Percentiles rank a stretch among this genome's conserved stretches.
Conservation (phyloP, 2,113 vertebrate genomes). For the Barbus barbus region DNA sequence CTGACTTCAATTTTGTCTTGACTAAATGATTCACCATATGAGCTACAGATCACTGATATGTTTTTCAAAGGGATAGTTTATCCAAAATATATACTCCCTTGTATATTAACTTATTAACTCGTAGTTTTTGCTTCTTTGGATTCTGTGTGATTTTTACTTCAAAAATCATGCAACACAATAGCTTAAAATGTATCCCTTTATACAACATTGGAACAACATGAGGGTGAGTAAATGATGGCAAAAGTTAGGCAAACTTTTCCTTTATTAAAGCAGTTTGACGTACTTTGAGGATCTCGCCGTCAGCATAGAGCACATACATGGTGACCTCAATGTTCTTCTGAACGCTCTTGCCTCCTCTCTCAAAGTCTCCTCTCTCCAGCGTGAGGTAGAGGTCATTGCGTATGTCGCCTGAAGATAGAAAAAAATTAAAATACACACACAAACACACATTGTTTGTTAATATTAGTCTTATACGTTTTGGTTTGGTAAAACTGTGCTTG, state of each 20-base stretch:
- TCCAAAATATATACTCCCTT: not conserved
- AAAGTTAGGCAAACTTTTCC: not conserved
- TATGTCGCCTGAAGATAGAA: slow-evolving; percentile 82
- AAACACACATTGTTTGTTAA: not conserved
- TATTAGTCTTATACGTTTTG: not conserved
- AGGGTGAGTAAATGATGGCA: not conserved
- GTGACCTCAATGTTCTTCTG: slow-evolving; percentile 98
- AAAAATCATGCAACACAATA: not conserved
- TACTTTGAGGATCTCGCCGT: slow-evolving; percentile 95
- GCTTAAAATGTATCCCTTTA: too few relatives aligned
- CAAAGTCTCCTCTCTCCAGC: slow-evolving; percentile 93
- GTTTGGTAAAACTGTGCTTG: not conserved
- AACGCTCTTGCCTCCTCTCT: slow-evolving; percentile 96
- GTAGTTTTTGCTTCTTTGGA: not conserved
- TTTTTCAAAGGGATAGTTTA: not conserved
- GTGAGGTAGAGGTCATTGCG: slow-evolving; percentile 96
- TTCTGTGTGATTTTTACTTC: not conserved
- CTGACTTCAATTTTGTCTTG: not conserved
- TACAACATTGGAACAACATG: not conserved
- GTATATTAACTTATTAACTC: too few relatives aligned
- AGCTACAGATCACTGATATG: slow-evolving; percentile 6
- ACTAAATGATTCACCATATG: not conserved
- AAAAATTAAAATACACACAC: too few relatives aligned
- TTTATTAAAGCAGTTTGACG: not conserved
- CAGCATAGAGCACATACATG: slow-evolving; percentile 90